Conservation (phyloP, 2,113 vertebrate genomes). For the Odocoileus hemionus region DNA sequence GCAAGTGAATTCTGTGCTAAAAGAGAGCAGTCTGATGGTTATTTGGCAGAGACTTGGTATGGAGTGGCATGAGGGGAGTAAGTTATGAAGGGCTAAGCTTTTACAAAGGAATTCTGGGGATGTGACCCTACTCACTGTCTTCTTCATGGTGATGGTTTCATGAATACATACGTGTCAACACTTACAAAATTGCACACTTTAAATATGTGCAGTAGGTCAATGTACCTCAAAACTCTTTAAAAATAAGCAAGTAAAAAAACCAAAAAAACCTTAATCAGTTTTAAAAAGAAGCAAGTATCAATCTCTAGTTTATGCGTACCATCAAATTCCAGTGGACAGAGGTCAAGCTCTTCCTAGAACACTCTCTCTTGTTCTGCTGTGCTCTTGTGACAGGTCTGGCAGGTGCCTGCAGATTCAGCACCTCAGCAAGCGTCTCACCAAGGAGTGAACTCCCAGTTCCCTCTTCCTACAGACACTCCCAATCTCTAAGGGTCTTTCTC, state of each 20-base stretch:
- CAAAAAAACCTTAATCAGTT: not conserved
- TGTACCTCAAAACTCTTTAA: not conserved
- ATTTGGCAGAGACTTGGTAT: not conserved
- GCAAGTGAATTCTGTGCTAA: not conserved
- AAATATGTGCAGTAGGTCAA: not conserved
- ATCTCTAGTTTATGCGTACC: not conserved
- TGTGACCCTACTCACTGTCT: not conserved
- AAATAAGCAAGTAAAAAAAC: not conserved
- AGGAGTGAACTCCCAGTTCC: not conserved
- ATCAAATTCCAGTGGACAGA: not conserved
- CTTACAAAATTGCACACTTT: not conserved
- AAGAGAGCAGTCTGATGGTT: not conserved
- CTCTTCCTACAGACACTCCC: not conserved
- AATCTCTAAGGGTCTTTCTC: not conserved
- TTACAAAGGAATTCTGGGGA: not conserved
- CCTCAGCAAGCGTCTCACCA: not conserved
- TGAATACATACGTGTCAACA: not conserved
- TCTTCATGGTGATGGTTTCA: not conserved
- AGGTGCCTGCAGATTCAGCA: not conserved
- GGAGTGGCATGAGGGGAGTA: not conserved
- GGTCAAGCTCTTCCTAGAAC: not conserved
- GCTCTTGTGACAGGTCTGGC: not conserved
- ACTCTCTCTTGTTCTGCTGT: not conserved
- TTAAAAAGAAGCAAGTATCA: not conserved
- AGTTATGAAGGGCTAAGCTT: not conserved